Conservation (phyloP, 2,797 vertebrate species). For the Ptychobarbus kaznakovi region DNA sequence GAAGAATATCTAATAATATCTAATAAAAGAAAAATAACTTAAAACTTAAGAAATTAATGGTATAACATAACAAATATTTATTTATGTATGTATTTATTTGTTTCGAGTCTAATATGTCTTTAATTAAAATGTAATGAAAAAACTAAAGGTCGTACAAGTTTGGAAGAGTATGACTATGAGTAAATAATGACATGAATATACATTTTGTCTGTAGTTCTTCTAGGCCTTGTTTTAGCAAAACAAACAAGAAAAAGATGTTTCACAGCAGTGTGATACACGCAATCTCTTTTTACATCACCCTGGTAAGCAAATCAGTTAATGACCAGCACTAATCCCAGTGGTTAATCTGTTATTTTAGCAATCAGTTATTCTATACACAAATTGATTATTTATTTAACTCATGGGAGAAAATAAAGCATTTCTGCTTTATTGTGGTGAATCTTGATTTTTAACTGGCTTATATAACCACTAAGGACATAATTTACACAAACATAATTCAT, state of each 20-base stretch:
- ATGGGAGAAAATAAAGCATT: not conserved
- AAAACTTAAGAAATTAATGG: too few species aligned
- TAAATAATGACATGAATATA: not conserved
- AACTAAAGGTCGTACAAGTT: not conserved
- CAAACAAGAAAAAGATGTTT: not conserved
- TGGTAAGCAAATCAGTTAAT: not conserved
- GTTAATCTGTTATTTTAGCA: not conserved
- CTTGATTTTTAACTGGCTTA: constrained; percentile 3
- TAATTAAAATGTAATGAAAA: not conserved
- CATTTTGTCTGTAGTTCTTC: not conserved
- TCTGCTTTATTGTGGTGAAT: not conserved
- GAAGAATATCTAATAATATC: not conserved
- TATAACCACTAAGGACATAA: not conserved
- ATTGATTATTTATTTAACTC: not conserved
- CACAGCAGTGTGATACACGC: not conserved
- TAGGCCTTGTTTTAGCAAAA: constrained; percentile 1
- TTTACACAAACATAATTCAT: constrained; percentile 7
- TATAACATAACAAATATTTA: not conserved
- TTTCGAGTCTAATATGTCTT: not conserved
- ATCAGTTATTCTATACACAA: not conserved
- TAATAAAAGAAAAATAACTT: not conserved
- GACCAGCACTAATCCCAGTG: not conserved
- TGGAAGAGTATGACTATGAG: not conserved
- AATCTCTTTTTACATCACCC: not conserved
- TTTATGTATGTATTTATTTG: not conserved